phyloP scores from a whole-genome alignment of 2,888 invertebrate genomes.

The Coleophora flavipennella region DNA sequence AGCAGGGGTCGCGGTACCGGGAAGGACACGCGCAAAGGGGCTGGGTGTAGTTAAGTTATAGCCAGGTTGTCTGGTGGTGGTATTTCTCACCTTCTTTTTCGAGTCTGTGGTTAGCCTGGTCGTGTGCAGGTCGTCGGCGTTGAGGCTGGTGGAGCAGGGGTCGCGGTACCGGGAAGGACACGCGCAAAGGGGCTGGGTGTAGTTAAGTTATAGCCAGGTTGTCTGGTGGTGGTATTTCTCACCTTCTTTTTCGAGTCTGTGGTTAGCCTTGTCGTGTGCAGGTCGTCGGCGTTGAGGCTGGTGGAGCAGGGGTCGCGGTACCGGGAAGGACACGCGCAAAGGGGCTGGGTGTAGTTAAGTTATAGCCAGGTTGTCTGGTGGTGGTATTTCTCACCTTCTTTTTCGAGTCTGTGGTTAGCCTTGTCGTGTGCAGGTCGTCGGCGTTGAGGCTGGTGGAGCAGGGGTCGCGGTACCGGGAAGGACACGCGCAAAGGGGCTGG shows the following conservation, averaged over 20 bases:
- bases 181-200: slow-evolving; percentile 89
- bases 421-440: slow-evolving; percentile 93
- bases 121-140: slow-evolving; percentile 93
- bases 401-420: slow-evolving; percentile 87
- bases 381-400: slow-evolving; percentile 76
- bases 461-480: slow-evolving; percentile 89
- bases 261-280: slow-evolving; percentile 91
- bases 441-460: slow-evolving; percentile 92
- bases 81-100: slow-evolving; percentile 79
- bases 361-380: slow-evolving; percentile 5
- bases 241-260: slow-evolving; percentile 90
- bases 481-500: slow-evolving; percentile 92
- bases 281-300: slow-evolving; percentile 90
- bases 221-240: slow-evolving; percentile 15
- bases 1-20: slow-evolving; percentile 91
- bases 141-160: slow-evolving; percentile 91
- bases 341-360: too few species aligned
- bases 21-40: slow-evolving; percentile 92
- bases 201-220: slow-evolving; percentile 10
- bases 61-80: background rate
- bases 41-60: too few species aligned
- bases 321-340: slow-evolving; percentile 92
- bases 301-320: slow-evolving; percentile 94
- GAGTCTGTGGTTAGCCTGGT: slow-evolving; percentile 90
- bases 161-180: slow-evolving; percentile 91